phyloP scores from a whole-genome alignment of 53 echinoderm and acorn worm species.

The Henricia sp. region DNA sequence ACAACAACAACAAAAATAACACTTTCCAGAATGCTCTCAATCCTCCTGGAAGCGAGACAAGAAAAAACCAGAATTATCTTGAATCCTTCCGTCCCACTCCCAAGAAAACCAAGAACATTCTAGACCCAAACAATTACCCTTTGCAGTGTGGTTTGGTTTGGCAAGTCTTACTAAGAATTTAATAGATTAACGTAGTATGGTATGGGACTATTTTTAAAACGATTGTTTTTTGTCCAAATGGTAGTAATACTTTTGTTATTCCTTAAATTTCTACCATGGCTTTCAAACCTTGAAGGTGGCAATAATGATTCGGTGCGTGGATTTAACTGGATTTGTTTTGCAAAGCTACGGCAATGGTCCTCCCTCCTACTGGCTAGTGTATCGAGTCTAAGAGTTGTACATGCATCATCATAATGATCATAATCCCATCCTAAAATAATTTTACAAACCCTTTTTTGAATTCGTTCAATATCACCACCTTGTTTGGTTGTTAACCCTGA shows the following conservation, averaged over 20 bases:
- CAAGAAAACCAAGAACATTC: too few relatives aligned
- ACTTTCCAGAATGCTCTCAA: too few relatives aligned
- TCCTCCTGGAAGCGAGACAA: too few relatives aligned
- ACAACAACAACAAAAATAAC: too few relatives aligned
- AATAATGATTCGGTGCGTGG: not conserved
- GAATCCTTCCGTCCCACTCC: too few relatives aligned
- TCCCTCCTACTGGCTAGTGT: not conserved
- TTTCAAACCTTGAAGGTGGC: not conserved
- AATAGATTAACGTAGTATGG: not conserved
- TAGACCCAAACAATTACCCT: too few relatives aligned
- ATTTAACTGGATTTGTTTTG: not conserved
- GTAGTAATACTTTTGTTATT: not conserved
- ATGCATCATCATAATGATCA: not conserved
- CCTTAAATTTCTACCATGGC: not conserved
- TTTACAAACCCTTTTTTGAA: not conserved
- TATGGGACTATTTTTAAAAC: constrained; percentile 2
- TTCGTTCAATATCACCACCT: not conserved
- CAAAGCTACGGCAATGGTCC: not conserved
- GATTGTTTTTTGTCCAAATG: not conserved
- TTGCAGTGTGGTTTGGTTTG: too few relatives aligned
- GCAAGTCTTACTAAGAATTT: too few relatives aligned
- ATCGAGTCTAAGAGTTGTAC: not conserved
- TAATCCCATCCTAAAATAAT: not conserved
- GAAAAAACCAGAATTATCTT: too few relatives aligned
- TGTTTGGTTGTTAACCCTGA: not conserved